These are phyloP conservation scores for Orchestes rusci DNA, from an alignment of 2,888 invertebrate species.

Conservation along the genomic window DNA sequence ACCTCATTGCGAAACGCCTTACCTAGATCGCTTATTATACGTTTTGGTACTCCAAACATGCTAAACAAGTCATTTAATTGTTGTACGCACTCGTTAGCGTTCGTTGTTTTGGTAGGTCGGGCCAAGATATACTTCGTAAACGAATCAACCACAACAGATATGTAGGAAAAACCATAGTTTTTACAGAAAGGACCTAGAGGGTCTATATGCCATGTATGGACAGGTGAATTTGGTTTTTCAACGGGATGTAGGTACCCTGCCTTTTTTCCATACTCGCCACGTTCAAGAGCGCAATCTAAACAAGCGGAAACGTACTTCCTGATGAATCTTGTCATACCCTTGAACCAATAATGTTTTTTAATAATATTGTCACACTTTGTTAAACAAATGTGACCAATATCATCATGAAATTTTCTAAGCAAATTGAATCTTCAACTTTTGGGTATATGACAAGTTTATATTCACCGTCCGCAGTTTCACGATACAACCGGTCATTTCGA, in stretches of 20 bases:
- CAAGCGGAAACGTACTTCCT: slow-evolving; percentile 19
- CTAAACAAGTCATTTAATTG: slow-evolving; percentile 19
- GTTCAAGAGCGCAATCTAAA: slow-evolving; percentile 14
- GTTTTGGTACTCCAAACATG: slow-evolving; percentile 18
- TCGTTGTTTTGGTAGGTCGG: slow-evolving; percentile 4
- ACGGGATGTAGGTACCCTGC: slow-evolving; percentile 19
- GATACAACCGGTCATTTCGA: slow-evolving; percentile 16
- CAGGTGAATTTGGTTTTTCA: slow-evolving; percentile 14
- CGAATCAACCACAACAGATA: slow-evolving; percentile 18
- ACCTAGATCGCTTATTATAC: slow-evolving; percentile 12
- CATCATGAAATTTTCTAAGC: slow-evolving; percentile 34
- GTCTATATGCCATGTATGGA: slow-evolving; percentile 24
- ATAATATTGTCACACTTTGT: slow-evolving; percentile 28
- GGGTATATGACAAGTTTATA: slow-evolving; percentile 32
- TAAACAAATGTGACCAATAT: slow-evolving; percentile 34
- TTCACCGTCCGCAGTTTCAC: slow-evolving; percentile 23
- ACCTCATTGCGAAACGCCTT: slow-evolving; percentile 11
- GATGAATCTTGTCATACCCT: slow-evolving; percentile 15
- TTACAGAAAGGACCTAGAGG: slow-evolving; percentile 20
- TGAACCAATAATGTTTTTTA: slow-evolving; percentile 25
- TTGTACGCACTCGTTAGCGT: slow-evolving; percentile 7
- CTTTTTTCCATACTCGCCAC: slow-evolving; percentile 13
- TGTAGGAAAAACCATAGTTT: slow-evolving; percentile 16
- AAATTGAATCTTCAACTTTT: slow-evolving; percentile 31
- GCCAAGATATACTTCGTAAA: slow-evolving; percentile 18